Percentiles rank a stretch among this genome's conserved stretches.
phyloP scores from a whole-genome alignment of 2,797 vertebrate species.

The Falco cherrug region DNA sequence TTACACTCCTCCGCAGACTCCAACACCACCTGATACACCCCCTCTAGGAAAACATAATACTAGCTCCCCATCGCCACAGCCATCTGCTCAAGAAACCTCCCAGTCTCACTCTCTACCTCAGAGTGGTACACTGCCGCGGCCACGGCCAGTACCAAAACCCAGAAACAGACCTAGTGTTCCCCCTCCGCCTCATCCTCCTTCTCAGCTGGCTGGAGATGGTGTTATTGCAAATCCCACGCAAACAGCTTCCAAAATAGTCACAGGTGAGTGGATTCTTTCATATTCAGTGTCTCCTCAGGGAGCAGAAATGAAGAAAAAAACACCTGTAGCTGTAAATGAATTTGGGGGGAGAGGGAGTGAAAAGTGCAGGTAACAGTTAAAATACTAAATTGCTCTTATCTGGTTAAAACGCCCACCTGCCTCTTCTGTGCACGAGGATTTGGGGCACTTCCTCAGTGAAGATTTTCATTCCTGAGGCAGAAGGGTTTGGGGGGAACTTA shows the following conservation, averaged over 20 bases:
- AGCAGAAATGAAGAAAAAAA: not conserved
- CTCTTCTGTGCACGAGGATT: not conserved
- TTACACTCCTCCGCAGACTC: constrained; percentile 84
- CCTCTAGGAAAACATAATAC: constrained; percentile 74
- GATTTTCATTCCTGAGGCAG: not conserved
- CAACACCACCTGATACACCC: constrained; percentile 89
- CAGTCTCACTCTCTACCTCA: constrained; percentile 70
- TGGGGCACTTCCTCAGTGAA: not conserved
- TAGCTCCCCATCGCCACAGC: not conserved
- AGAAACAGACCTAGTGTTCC: constrained; percentile 90
- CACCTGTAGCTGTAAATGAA: not conserved
- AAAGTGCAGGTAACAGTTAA: not conserved
- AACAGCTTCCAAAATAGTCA: constrained; percentile 85
- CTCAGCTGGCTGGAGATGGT: constrained; percentile 45
- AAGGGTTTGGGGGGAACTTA: not conserved
- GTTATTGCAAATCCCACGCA: constrained; percentile 71
- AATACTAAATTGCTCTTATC: not conserved
- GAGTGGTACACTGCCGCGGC: constrained; percentile 85
- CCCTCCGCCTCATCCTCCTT: constrained; percentile 88
- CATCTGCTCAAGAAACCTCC: constrained; percentile 38
- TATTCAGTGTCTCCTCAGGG: accelerated
- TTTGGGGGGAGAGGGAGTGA: no score
- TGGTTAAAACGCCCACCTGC: not conserved
- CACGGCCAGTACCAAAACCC: constrained; percentile 91
- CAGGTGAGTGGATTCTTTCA: constrained; percentile 81